phyloP scores from a whole-genome alignment of 37 sponge, comb jelly and placozoan species.

The Axinella damicornis region DNA sequence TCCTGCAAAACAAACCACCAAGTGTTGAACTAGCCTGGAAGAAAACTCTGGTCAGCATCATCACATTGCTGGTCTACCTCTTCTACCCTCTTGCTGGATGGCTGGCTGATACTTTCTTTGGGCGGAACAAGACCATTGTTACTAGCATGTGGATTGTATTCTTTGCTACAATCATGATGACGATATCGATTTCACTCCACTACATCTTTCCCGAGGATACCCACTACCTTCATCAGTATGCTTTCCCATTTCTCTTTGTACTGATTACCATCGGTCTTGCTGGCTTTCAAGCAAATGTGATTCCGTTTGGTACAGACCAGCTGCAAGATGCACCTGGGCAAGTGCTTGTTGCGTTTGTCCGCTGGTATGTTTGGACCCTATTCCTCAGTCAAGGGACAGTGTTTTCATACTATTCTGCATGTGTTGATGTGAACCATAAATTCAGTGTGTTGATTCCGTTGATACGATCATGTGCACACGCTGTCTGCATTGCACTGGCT shows the following conservation, averaged over 20 bases:
- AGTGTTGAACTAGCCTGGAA: too few relatives aligned
- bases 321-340: constrained; percentile 22
- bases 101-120: constrained; percentile 23
- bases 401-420: too few relatives aligned
- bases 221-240: too few relatives aligned
- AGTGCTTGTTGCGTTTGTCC: constrained; percentile 15
- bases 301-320: constrained; percentile 47
- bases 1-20: too few relatives aligned
- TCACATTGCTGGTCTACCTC: too few relatives aligned
- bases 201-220: too few relatives aligned
- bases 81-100: constrained; percentile 44
- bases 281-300: constrained; percentile 29
- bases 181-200: too few relatives aligned
- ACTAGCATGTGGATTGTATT: constrained; percentile 26
- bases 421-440: too few relatives aligned
- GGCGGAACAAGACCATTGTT: constrained; percentile 18
- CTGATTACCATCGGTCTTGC: constrained; percentile 30
- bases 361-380: constrained; percentile 46
- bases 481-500: background rate
- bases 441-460: too few relatives aligned
- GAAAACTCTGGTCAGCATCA: too few relatives aligned
- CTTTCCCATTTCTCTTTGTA: background rate
- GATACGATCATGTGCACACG: too few relatives aligned
- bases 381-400: too few relatives aligned
- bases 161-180: background rate